Evolutionary conservation across 2,113 vertebrate genomes (phyloP).

Genomic region (Noturus placidus): DNA sequence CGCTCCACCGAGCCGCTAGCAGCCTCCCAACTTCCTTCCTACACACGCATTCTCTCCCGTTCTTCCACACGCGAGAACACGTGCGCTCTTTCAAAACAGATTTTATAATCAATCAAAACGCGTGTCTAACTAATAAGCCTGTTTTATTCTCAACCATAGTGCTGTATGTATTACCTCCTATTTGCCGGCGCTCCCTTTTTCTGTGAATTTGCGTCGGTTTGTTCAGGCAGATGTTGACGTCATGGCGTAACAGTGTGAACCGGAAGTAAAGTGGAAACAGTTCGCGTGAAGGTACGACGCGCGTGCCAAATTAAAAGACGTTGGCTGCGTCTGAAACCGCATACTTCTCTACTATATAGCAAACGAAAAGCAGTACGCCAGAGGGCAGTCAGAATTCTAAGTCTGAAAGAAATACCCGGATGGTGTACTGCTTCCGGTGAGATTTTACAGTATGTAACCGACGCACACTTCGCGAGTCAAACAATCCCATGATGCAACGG

Average conservation of each 20-base stretch:
- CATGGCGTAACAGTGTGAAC: conserved; percentile 29
- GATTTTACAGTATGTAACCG: too few relatives aligned
- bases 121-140: not conserved
- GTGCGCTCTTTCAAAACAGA: not conserved
- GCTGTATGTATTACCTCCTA: conserved; percentile 38
- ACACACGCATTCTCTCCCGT: not conserved
- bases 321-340: too few relatives aligned
- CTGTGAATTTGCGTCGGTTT: conserved; percentile 48
- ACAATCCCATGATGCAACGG: too few relatives aligned
- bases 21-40: not conserved
- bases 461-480: too few relatives aligned
- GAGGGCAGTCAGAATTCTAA: too few relatives aligned
- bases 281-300: not conserved
- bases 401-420: too few relatives aligned
- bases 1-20: not conserved
- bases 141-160: not conserved
- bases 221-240: conserved; percentile 43
- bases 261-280: not conserved
- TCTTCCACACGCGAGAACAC: not conserved
- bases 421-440: too few relatives aligned
- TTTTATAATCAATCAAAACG: not conserved
- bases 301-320: conserved; percentile 22
- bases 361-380: too few relatives aligned
- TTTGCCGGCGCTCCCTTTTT: conserved; percentile 51
- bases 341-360: too few relatives aligned